These are phyloP conservation scores for Sesamia inferens DNA, from an alignment of 2,888 invertebrate species.

Conservation along the genomic window DNA sequence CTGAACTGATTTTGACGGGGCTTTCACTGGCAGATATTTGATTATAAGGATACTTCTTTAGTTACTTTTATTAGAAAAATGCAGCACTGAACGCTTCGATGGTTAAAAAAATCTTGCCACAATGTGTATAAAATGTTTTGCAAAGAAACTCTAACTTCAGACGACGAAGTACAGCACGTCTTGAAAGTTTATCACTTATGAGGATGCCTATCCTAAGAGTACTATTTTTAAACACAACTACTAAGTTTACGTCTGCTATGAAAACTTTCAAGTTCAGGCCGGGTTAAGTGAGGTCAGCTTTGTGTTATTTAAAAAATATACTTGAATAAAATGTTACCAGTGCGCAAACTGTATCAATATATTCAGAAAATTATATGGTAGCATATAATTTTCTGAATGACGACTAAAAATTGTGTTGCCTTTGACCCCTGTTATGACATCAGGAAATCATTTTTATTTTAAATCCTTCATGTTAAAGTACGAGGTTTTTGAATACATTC, in stretches of 20 bases:
- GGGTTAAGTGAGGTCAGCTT: constrained; percentile 2
- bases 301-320: neutral
- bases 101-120: neutral
- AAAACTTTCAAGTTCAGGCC: constrained; percentile 13
- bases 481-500: no score
- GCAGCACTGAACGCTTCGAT: neutral
- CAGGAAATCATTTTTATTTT: no score
- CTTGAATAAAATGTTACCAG: no score
- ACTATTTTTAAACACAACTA: constrained; percentile 11
- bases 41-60: no score
- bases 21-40: no score
- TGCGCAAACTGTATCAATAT: no score
- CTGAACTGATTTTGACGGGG: neutral
- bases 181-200: constrained; percentile 31
- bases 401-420: no score
- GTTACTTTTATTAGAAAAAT: no score
- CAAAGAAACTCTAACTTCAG: neutral
- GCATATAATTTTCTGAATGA: no score
- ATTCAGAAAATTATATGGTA: no score
- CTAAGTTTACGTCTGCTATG: constrained; percentile 13
- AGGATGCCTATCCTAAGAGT: constrained; percentile 1
- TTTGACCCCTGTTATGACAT: no score
- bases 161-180: neutral
- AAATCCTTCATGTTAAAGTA: no score
- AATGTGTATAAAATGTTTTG: neutral